Conservation (phyloP, 2,888 invertebrate species). For the Strigamia crassipes region DNA sequence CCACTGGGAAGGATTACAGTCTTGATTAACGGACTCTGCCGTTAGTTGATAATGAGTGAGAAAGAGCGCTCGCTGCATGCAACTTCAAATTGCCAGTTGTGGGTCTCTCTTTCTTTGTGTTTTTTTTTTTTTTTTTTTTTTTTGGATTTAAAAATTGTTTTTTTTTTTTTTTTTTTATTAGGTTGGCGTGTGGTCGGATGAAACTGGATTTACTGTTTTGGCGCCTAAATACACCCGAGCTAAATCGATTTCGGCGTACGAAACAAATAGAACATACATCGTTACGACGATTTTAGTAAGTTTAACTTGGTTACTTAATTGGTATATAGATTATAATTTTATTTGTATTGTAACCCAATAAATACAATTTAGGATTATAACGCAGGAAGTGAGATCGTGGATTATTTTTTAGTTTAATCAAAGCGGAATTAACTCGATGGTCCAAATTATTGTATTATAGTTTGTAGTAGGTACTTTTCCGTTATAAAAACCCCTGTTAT, state of each 20-base stretch:
- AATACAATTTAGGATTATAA: no score
- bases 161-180: constrained; percentile 55
- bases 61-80: neutral
- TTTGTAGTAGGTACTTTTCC: no score
- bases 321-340: no score
- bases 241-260: constrained; percentile 70
- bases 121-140: constrained; percentile 39
- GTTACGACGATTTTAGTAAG: constrained; percentile 80
- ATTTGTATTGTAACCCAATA: no score
- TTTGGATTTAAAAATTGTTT: neutral
- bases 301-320: no score
- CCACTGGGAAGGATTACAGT: constrained; percentile 7
- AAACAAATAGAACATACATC: constrained; percentile 77
- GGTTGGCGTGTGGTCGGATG: constrained; percentile 88
- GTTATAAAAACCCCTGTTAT: no score
- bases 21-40: neutral
- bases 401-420: no score
- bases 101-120: neutral
- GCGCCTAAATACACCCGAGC: constrained; percentile 77
- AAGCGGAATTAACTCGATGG: no score
- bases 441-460: no score
- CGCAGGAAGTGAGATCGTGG: no score
- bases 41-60: constrained; percentile 5
- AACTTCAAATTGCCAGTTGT: neutral
- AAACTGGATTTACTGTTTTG: constrained; percentile 73